These are phyloP conservation scores for Watsonalla cultraria DNA, from an alignment of 2,888 invertebrate genomes.

Conservation along the genomic window DNA sequence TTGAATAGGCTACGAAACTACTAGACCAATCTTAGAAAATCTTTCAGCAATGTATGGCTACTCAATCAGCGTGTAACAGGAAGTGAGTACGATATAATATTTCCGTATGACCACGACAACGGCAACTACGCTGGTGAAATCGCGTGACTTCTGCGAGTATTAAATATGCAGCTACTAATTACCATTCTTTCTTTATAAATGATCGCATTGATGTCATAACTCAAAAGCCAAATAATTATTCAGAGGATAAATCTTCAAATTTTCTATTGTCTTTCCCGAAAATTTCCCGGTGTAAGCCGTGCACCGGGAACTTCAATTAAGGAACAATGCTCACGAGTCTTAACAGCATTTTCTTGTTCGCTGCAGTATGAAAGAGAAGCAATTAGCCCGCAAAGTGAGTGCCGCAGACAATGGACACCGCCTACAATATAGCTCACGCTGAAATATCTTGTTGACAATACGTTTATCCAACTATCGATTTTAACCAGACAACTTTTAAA, in stretches of 20 bases:
- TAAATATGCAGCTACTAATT: no score
- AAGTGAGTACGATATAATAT: no score
- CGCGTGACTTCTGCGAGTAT: no score
- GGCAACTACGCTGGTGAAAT: no score
- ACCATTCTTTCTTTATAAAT: no score
- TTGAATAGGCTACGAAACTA: no score
- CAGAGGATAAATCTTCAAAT: slow-evolving; percentile 24
- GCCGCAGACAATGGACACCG: slow-evolving; percentile 38
- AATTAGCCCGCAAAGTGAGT: slow-evolving; percentile 58
- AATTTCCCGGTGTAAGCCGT: slow-evolving; percentile 18
- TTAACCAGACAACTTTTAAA: neutral
- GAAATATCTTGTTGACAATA: slow-evolving; percentile 2
- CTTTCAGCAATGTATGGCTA: no score
- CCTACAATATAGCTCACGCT: neutral
- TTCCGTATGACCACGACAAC: no score
- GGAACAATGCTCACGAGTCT: slow-evolving; percentile 60
- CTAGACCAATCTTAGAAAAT: no score
- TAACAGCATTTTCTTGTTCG: slow-evolving; percentile 62
- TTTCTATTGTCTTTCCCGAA: slow-evolving; percentile 13
- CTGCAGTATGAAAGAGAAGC: slow-evolving; percentile 58
- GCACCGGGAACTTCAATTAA: slow-evolving; percentile 54
- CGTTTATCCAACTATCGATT: neutral
- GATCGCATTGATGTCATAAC: no score
- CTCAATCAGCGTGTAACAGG: no score
- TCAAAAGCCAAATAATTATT: slow-evolving; percentile 1